Conservation (phyloP, 2,797 vertebrate genomes). For the Onychomys arenicola region DNA sequence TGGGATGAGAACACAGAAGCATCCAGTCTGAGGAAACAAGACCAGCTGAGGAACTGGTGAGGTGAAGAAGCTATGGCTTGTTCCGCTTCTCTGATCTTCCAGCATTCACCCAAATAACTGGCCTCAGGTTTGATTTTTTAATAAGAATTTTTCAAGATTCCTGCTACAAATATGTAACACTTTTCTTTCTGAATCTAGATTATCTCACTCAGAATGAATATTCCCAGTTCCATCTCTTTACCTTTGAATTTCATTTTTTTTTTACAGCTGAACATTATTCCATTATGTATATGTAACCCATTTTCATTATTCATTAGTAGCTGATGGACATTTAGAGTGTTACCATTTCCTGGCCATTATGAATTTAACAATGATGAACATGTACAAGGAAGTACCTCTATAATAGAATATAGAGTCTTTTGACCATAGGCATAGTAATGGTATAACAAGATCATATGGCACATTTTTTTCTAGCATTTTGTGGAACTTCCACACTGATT, state of each 20-base stretch:
- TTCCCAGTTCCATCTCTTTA: neutral
- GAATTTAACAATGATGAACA: neutral
- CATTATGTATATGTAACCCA: neutral
- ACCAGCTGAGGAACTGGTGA: no score
- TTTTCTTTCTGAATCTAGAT: neutral
- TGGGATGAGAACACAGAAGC: no score
- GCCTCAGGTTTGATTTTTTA: no score
- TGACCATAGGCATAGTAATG: no score
- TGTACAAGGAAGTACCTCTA: no score
- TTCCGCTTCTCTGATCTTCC: no score
- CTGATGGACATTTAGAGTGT: neutral
- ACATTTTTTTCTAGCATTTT: no score
- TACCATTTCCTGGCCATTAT: neutral
- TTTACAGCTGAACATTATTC: neutral
- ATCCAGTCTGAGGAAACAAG: no score
- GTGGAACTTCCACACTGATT: no score
- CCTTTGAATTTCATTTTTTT: neutral
- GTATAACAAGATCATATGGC: neutral
- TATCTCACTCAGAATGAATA: neutral
- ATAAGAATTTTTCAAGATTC: no score
- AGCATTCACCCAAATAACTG: no score
- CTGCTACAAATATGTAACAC: neutral
- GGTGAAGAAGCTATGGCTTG: no score
- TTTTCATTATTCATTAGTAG: neutral
- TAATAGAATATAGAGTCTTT: neutral